A percentile compares a stretch with the other conserved stretches of the same genome.
Evolutionary conservation across 2,113 vertebrate species (phyloP).

Genomic region (Leucosticte australis): DNA sequence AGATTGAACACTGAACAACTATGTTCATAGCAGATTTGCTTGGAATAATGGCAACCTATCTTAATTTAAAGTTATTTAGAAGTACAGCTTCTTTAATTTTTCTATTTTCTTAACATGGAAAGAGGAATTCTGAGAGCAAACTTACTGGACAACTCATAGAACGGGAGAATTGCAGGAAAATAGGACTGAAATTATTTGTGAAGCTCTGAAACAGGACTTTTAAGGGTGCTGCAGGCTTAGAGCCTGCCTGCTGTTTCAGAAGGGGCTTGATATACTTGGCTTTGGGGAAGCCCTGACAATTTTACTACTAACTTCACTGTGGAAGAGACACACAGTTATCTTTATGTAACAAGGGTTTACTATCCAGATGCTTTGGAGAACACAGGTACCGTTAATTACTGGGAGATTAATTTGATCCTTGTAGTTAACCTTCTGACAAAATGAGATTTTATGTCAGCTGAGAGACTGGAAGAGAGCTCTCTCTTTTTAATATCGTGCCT

Average conservation of each 20-base stretch:
- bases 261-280: background rate
- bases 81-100: background rate
- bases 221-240: background rate
- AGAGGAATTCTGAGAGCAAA: background rate
- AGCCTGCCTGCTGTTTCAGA: background rate
- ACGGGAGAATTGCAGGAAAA: background rate
- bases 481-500: background rate
- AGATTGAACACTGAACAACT: background rate
- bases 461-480: background rate
- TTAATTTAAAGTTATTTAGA: background rate
- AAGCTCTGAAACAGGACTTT: background rate
- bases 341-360: background rate
- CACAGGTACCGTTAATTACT: conserved; percentile 44
- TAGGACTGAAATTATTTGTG: background rate
- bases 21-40: background rate
- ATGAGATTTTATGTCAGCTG: conserved; percentile 41
- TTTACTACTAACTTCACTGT: conserved; percentile 1
- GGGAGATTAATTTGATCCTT: conserved; percentile 51
- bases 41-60: background rate
- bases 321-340: background rate
- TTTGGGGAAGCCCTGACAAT: background rate
- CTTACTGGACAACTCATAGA: background rate
- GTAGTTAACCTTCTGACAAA: conserved; percentile 42
- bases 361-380: conserved; percentile 37
- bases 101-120: background rate